Evolutionary conservation across 2,888 invertebrate species (phyloP), one percentile per base, ranked within the genome.

Genomic region (Zaprionus obscuricornis): DNA sequence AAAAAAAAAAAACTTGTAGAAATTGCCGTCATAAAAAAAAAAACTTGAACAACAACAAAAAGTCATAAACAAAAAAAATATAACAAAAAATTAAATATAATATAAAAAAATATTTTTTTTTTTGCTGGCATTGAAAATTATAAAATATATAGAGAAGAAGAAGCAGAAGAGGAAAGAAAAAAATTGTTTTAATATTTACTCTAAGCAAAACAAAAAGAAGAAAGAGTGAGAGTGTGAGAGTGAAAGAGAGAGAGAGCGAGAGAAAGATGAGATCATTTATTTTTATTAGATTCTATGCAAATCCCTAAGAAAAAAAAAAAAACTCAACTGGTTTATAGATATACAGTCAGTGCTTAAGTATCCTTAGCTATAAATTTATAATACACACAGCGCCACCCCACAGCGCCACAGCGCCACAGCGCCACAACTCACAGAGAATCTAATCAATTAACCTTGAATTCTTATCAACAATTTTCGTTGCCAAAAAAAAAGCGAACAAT

Each of bases 61-160:
- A 20, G n/a, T n/a, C 27, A 34, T 26, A 18, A 20, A 10, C 2
- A 13, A 16, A 51, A 33, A 22, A 37, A 52, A 57, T 26, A 40
- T 8, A 27, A 5, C 22, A 31, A 24, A 49, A 55, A 49, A n/a
- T n/a, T n/a, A n/a, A 51, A 33, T 22, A 52, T 17, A 43, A 45
- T 49, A 26, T 42, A 36, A 26, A 54, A 40, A 18, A 37, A n/a
- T 56, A 72, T 56, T 59, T 77, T 60, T 51, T 57, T 60, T 69
- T 64, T 7, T 54, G 31, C 54, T 83, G 78, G 58, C 78, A 79
- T 82, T 78, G 83, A 78, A 78, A 75, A 59, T 59, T 42, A 33
- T 52, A 46, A 5, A 36, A 36, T 2, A 16, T 3, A 34, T 3
- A 17, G 16, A 37, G 29, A n/a, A 29, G 20, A 33, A 33, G 26